Evolutionary conservation across 2,888 invertebrate genomes (phyloP), one percentile per base, ranked within the genome.

Genomic region (Creontiades dilutus): DNA sequence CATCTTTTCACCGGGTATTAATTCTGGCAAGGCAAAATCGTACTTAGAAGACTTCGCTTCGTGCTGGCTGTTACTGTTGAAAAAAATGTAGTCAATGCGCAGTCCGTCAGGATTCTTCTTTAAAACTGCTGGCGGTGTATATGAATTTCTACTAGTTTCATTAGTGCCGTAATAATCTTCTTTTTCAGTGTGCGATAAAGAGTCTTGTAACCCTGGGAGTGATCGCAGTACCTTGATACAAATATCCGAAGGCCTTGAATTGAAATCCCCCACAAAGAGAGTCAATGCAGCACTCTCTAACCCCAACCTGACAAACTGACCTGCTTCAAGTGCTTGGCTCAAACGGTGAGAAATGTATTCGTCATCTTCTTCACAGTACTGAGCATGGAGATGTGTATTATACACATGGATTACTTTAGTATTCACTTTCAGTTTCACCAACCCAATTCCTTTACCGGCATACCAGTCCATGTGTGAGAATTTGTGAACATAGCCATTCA

Each of bases 391-490:
- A 95, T 99, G 99, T 91, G 98, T 97, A 92, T 97, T 96, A 93
- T 99, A 99, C 90, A 99, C 94, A 93, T 99, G 97, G 87, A 99
- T 94, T 86, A 94, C 94, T 91, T 95, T 94, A 90, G 96, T 95
- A 47, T 95, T 94, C 90, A 96, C 94, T 92, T 95, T 94, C 75
- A 98, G 94, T 92, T 95, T 95, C 93, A 97, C 97, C 28, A 98
- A 94, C 1, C 97, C 98, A 68, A 98, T 96, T 14, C 98, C 98
- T 94, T 99, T 99, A 5, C 99, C 99, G 61, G 98, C 99, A 94
- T 98, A 99, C 99, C 99, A 99, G 93, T 99, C 99, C 0, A 98
- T 99, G 93, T 99, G 99, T 91, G 98, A 97, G 91, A 99, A 94
- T 94, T 98, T 97, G 94, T 99, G 97, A 78, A 98, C 96, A 93